Evolutionary conservation across 1,140 invertebrate species (phyloP).

Genomic region (Leptinotarsa texana): DNA sequence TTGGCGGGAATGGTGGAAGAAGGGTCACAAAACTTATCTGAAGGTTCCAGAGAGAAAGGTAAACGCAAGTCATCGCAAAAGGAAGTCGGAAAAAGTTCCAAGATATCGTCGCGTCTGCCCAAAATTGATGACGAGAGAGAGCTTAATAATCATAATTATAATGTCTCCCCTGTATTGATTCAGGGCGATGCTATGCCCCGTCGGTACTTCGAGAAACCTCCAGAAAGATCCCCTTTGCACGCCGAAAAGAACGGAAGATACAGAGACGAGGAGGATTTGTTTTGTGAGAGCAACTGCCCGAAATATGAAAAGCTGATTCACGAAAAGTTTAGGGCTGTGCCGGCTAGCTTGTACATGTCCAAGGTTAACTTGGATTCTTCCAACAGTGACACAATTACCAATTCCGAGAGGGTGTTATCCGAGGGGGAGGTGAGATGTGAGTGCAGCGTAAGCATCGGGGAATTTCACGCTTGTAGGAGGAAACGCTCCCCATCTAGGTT

Average conservation of each 20-base stretch:
- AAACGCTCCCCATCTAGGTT: slow-evolving; percentile 13
- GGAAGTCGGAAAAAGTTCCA: no score
- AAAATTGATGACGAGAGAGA: background rate
- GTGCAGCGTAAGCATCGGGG: slow-evolving; percentile 47
- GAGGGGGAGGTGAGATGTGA: slow-evolving; percentile 48
- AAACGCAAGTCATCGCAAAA: background rate
- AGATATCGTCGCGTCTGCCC: slow-evolving; percentile 12
- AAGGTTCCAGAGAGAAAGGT: background rate
- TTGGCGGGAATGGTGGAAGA: background rate
- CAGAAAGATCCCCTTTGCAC: background rate
- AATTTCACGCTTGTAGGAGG: slow-evolving; percentile 35
- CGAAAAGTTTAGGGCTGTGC: background rate
- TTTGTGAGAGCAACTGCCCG: slow-evolving; percentile 21
- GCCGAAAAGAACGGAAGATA: slow-evolving; percentile 30
- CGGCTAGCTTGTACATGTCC: background rate
- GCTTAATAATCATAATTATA: background rate
- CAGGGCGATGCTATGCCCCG: background rate
- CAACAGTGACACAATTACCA: slow-evolving; percentile 34
- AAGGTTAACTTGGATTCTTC: slow-evolving; percentile 28
- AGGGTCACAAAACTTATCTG: no score
- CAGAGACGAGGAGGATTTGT: slow-evolving; percentile 37
- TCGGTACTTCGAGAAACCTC: background rate
- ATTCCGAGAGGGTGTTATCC: slow-evolving; percentile 36
- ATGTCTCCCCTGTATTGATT: background rate
- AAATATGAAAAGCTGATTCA: slow-evolving; percentile 10